Percentiles rank a stretch among this genome's conserved stretches.
Evolutionary conservation across 2,888 invertebrate genomes (phyloP).

Genomic region (Hirtodrosophila confusa): DNA sequence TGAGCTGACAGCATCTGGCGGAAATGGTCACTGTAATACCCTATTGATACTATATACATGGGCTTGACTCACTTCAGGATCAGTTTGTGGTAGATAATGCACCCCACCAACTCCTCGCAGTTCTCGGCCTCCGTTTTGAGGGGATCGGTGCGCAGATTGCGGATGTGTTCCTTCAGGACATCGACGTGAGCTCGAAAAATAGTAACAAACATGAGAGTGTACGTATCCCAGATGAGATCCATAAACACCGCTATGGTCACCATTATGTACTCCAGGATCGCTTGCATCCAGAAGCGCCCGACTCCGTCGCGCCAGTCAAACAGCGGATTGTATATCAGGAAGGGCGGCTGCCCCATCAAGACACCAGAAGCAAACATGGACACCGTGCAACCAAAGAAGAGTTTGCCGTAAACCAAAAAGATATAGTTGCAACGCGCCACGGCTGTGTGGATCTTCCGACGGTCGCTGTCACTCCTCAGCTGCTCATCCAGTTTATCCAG

Average conservation of each 20-base stretch:
- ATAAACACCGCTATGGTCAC: slow-evolving; percentile 23
- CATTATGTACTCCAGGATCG: slow-evolving; percentile 38
- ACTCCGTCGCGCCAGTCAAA: slow-evolving; percentile 47
- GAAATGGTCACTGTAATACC: too few species aligned
- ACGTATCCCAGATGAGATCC: slow-evolving; percentile 32
- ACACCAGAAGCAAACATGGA: slow-evolving; percentile 26
- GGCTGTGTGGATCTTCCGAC: slow-evolving; percentile 37
- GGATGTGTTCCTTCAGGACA: slow-evolving; percentile 52
- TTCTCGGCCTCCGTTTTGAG: slow-evolving; percentile 32
- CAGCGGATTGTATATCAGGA: slow-evolving; percentile 55
- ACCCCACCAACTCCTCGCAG: slow-evolving; percentile 53
- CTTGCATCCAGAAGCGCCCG: slow-evolving; percentile 40
- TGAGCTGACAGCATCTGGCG: slow-evolving; percentile 6
- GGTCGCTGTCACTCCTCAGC: slow-evolving; percentile 36
- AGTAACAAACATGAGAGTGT: slow-evolving; percentile 35
- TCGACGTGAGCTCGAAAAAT: slow-evolving; percentile 43
- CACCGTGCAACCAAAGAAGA: slow-evolving; percentile 23
- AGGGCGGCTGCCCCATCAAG: slow-evolving; percentile 32
- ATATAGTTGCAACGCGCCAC: slow-evolving; percentile 48
- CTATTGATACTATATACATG: too few species aligned
- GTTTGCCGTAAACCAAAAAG: slow-evolving; percentile 21
- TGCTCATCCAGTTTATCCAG: slow-evolving; percentile 47
- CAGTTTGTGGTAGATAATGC: slow-evolving; percentile 47
- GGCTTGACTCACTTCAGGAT: slow-evolving; percentile 44
- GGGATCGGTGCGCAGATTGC: slow-evolving; percentile 38